phyloP scores from a whole-genome alignment of 2,888 invertebrate species.

The Leucoma salicis region DNA sequence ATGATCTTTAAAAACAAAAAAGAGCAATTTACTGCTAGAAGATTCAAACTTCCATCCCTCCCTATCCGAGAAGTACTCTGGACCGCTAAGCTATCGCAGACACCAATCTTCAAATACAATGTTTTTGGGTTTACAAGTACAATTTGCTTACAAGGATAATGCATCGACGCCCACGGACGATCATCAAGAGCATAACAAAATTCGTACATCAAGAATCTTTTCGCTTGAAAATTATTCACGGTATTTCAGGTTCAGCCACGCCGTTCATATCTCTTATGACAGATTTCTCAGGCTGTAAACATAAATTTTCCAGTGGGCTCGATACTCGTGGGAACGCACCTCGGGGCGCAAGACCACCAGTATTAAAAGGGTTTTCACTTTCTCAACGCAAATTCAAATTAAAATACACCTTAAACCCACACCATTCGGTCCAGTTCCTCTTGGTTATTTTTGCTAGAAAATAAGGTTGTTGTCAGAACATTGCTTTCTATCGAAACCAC shows the following conservation, averaged over 20 bases:
- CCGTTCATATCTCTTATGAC: conserved; percentile 76
- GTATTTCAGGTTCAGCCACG: conserved; percentile 71
- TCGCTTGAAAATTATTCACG: conserved; percentile 75
- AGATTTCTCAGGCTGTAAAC: conserved; percentile 80
- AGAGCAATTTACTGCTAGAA: too few relatives aligned
- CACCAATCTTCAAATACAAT: too few relatives aligned
- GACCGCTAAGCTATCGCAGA: too few relatives aligned
- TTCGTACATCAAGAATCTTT: conserved; percentile 21
- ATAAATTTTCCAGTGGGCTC: conserved; percentile 75
- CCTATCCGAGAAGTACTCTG: too few relatives aligned
- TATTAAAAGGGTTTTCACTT: conserved; percentile 77
- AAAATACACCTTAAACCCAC: conserved; percentile 44
- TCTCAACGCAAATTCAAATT: conserved; percentile 37
- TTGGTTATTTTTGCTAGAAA: conserved; percentile 48
- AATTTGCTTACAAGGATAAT: too few relatives aligned
- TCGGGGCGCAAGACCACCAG: conserved; percentile 73
- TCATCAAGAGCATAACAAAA: conserved; percentile 16
- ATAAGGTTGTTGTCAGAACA: conserved; percentile 67
- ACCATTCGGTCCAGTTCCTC: conserved; percentile 23
- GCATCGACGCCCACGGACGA: too few relatives aligned
- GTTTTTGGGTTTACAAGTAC: too few relatives aligned
- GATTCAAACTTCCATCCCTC: too few relatives aligned
- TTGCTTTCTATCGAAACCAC: conserved; percentile 38
- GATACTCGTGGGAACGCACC: conserved; percentile 78
- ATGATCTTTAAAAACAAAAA: too few relatives aligned